These are phyloP conservation scores for Smittia sp. DNA, from an alignment of 2,888 invertebrate genomes.

Conservation along the genomic window DNA sequence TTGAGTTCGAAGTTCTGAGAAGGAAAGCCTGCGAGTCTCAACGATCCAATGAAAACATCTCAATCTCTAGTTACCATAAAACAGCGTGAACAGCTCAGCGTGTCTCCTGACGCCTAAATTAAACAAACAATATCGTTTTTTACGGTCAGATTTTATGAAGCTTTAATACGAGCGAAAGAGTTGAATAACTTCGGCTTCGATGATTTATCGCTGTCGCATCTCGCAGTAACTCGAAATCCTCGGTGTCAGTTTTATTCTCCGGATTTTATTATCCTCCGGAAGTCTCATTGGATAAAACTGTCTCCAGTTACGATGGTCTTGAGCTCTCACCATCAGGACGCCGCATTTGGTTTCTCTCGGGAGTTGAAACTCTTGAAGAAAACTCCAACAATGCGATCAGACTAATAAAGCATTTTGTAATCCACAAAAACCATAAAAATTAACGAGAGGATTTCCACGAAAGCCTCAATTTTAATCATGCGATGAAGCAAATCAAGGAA, in stretches of 20 bases:
- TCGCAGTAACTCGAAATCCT: neutral
- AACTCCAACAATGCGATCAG: conserved; percentile 11
- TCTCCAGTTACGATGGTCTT: neutral
- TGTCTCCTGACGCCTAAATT: neutral
- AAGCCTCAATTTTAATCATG: conserved; percentile 13
- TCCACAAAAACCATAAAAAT: conserved; percentile 28
- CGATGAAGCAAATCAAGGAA: neutral
- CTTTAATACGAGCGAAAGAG: neutral
- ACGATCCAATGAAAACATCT: too few relatives aligned
- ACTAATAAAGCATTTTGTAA: conserved; percentile 23
- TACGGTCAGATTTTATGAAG: neutral
- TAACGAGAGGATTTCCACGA: conserved; percentile 14
- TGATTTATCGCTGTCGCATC: neutral
- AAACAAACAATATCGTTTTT: neutral
- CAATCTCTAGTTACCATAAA: too few relatives aligned
- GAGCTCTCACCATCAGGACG: neutral
- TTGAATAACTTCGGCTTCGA: neutral
- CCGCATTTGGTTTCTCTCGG: too few relatives aligned
- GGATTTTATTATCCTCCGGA: neutral
- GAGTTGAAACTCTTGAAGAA: neutral
- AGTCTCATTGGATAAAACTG: neutral
- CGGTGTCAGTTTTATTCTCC: neutral
- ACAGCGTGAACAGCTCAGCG: neutral
- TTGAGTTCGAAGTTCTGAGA: too few relatives aligned
- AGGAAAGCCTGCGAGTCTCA: too few relatives aligned